A percentile compares a stretch with the other conserved stretches of the same genome.
These are phyloP conservation scores for Halocynthia roretzi DNA, from an alignment of 23 tunicate species.

Conservation along the genomic window DNA sequence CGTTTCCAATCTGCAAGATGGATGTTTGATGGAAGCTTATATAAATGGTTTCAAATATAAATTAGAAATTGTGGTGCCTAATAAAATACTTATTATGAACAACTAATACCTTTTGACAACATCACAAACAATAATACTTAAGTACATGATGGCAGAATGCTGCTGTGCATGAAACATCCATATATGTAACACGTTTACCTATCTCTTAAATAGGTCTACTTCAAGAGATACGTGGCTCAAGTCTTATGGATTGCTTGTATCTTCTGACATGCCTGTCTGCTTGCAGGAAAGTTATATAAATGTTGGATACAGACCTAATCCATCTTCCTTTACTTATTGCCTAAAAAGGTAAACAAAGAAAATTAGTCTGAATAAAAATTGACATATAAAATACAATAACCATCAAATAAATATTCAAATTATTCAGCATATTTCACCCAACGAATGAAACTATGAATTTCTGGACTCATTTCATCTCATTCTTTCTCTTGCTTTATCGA, in stretches of 20 bases:
- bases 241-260: constrained; percentile 12
- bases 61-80: too few relatives aligned
- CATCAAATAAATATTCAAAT: neutral
- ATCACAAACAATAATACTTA: too few relatives aligned
- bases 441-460: constrained; percentile 44
- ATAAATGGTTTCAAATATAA: too few relatives aligned
- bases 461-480: constrained; percentile 65
- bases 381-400: too few relatives aligned
- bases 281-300: constrained; percentile 4
- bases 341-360: constrained; percentile 9
- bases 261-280: constrained; percentile 1
- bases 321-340: constrained; percentile 18
- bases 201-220: neutral
- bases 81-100: too few relatives aligned
- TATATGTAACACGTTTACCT: neutral
- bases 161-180: too few relatives aligned
- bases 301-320: constrained; percentile 23
- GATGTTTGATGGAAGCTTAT: too few relatives aligned
- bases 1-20: too few relatives aligned
- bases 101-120: too few relatives aligned
- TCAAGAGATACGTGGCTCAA: constrained; percentile 24
- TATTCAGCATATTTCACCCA: constrained; percentile 37
- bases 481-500: constrained; percentile 25
- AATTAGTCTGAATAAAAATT: too few relatives aligned
- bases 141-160: too few relatives aligned